A percentile compares a stretch with the other conserved stretches of the same genome.
Evolutionary conservation across 2,888 invertebrate genomes (phyloP).

Genomic region (Sisyra terminalis): DNA sequence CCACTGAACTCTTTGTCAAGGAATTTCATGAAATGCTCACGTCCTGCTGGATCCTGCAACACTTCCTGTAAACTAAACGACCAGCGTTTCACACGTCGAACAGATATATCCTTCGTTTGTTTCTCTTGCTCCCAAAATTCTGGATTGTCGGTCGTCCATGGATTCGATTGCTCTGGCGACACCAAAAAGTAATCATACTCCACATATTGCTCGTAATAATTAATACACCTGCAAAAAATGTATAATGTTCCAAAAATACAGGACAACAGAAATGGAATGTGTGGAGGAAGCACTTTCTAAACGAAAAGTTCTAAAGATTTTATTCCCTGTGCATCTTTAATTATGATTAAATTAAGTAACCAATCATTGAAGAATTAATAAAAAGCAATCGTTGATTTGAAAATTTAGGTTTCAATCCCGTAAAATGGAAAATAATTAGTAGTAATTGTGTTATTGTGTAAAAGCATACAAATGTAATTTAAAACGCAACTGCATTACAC

Average conservation of each 20-base stretch:
- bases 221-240: slow-evolving; percentile 50
- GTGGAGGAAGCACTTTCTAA: too few relatives aligned
- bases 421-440: too few relatives aligned
- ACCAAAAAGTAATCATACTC: slow-evolving; percentile 95
- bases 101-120: slow-evolving; percentile 80
- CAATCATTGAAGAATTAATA: too few relatives aligned
- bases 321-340: too few relatives aligned
- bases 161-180: slow-evolving; percentile 86
- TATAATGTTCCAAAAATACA: slow-evolving; percentile 1
- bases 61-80: slow-evolving; percentile 92
- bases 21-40: slow-evolving; percentile 91
- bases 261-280: too few relatives aligned
- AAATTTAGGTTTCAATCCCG: too few relatives aligned
- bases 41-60: slow-evolving; percentile 83
- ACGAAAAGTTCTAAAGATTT: too few relatives aligned
- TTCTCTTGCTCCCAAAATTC: slow-evolving; percentile 98
- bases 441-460: too few relatives aligned
- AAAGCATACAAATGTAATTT: too few relatives aligned
- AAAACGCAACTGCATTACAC: too few relatives aligned
- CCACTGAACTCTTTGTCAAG: slow-evolving; percentile 97
- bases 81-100: slow-evolving; percentile 90
- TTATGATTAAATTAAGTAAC: too few relatives aligned
- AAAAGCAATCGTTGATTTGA: too few relatives aligned
- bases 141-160: slow-evolving; percentile 89
- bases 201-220: slow-evolving; percentile 87